Base-by-base conservation (phyloP, 1,140 invertebrate species). In the Aradophagus sp. region DNA sequence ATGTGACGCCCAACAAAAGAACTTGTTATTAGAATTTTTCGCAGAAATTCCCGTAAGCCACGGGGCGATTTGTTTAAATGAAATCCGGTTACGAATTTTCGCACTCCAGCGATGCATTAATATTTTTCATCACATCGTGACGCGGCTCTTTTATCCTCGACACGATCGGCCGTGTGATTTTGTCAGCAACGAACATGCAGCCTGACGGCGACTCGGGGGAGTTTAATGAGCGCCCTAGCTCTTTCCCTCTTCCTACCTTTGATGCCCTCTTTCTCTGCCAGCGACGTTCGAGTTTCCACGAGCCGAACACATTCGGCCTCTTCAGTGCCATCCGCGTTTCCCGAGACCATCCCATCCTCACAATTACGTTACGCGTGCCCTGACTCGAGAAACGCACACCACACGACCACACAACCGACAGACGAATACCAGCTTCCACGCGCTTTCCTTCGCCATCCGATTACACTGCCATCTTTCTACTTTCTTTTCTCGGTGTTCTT, bases 351-450 rank as follows among this genome's bases (percentile, higher is more conserved):
- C 58, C 80, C 76, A 74, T 78, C 80, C 73, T 84, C 77, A 77
- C 82, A 84, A 85, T 84, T 85, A 86, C 82, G 83, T 69, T 39
- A 82, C 79, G 77, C 83, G 84, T 85, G 84, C 80, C 76, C 65
- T 70, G 84, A 85, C 80, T 84, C 63, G 74, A 59, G 76, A 84
- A 85, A 79, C 77, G 45, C 73, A 77, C 61, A 80, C 75, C 78
- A 69, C 20, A 23, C 20, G 8, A 23, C 20, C 4, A 23, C 20
- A 5, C n/a, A n/a, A n/a, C n/a, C n/a, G n/a, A n/a, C n/a, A n/a
- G n/a, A n/a, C n/a, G n/a, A n/a, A n/a, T n/a, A n/a, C 4, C 20
- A 23, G 8, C 20, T 8, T 8, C 20, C 39, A n/a, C 31, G 15
- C 38, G 27, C 68, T 36, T 71, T 45, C 45, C 7, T 23, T 34